These are phyloP conservation scores for Paraescarpia echinospica DNA, from an alignment of 1,140 invertebrate species.

Conservation along the genomic window DNA sequence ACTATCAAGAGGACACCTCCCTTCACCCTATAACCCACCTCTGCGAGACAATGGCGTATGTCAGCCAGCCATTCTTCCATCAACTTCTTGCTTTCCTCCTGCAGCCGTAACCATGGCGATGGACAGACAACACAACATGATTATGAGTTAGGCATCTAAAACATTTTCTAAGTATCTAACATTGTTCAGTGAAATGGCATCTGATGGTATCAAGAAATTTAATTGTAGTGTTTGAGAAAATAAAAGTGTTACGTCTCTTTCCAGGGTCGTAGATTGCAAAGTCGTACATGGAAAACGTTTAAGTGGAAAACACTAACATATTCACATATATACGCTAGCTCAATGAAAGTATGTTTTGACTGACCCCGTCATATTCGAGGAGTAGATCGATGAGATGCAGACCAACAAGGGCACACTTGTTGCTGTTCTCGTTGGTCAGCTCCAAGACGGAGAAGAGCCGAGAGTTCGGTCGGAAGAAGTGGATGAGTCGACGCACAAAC, in stretches of 20 bases:
- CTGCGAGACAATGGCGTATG: constrained; percentile 71
- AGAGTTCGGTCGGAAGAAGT: constrained; percentile 84
- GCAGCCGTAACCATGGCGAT: constrained; percentile 37
- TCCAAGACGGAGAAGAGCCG: constrained; percentile 76
- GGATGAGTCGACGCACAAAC: constrained; percentile 79
- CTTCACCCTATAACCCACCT: constrained; percentile 41
- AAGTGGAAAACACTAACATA: too few relatives aligned
- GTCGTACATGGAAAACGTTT: too few relatives aligned
- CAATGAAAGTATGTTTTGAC: too few relatives aligned
- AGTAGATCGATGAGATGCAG: constrained; percentile 79
- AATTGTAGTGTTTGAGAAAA: too few relatives aligned
- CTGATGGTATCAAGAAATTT: too few relatives aligned
- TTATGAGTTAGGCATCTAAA: neutral
- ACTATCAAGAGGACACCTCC: too few relatives aligned
- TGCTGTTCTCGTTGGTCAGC: constrained; percentile 64
- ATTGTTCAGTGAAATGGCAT: too few relatives aligned
- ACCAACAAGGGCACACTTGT: constrained; percentile 71
- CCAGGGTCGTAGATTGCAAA: too few relatives aligned
- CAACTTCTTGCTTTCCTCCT: constrained; percentile 62
- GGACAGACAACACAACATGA: neutral
- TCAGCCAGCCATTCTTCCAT: constrained; percentile 80
- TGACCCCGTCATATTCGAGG: constrained; percentile 64
- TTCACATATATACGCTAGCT: too few relatives aligned
- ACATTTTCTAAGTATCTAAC: too few relatives aligned
- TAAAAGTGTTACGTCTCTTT: too few relatives aligned